Conservation (phyloP, 2,113 vertebrate genomes). For the Podarcis raffonei region DNA sequence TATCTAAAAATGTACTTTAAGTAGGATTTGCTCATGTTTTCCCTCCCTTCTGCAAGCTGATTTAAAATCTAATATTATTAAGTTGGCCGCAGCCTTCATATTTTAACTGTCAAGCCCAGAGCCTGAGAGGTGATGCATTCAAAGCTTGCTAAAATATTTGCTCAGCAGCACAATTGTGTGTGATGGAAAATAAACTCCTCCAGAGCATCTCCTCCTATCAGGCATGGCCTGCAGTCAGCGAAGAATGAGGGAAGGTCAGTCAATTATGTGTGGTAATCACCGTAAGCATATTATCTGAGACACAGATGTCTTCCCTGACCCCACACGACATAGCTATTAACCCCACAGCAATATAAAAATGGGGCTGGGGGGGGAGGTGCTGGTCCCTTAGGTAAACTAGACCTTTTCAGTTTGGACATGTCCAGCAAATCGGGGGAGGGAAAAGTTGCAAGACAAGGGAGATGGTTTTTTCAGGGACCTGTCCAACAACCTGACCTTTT, state of each 20-base stretch:
- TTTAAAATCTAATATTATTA: constrained; percentile 80
- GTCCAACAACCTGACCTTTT: constrained; percentile 64
- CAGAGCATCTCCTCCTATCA: constrained; percentile 84
- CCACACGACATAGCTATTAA: constrained; percentile 90
- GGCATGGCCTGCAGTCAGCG: constrained; percentile 84
- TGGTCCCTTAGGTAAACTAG: constrained; percentile 78
- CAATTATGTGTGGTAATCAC: constrained; percentile 97
- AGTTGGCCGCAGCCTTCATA: constrained; percentile 79
- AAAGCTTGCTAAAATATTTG: constrained; percentile 97
- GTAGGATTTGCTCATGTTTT: constrained; percentile 72
- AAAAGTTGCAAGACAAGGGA: constrained; percentile 56
- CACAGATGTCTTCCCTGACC: constrained; percentile 92
- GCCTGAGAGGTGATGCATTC: constrained; percentile 87
- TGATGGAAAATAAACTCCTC: constrained; percentile 90
- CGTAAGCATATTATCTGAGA: constrained; percentile 93
- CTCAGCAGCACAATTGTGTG: constrained; percentile 87
- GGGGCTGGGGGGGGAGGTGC: constrained; percentile 78
- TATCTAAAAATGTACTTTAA: constrained; percentile 60
- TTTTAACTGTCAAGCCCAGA: constrained; percentile 80
- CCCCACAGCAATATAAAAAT: constrained; percentile 83
- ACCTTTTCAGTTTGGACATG: constrained; percentile 76
- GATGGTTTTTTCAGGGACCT: constrained; percentile 65
- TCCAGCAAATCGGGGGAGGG: constrained; percentile 55
- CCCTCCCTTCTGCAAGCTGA: constrained; percentile 59
- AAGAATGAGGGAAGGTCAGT: constrained; percentile 94